phyloP scores from a whole-genome alignment of 30 jellyfish, hydroid and myxozoan genomes.

The Aurelia coerulea region DNA sequence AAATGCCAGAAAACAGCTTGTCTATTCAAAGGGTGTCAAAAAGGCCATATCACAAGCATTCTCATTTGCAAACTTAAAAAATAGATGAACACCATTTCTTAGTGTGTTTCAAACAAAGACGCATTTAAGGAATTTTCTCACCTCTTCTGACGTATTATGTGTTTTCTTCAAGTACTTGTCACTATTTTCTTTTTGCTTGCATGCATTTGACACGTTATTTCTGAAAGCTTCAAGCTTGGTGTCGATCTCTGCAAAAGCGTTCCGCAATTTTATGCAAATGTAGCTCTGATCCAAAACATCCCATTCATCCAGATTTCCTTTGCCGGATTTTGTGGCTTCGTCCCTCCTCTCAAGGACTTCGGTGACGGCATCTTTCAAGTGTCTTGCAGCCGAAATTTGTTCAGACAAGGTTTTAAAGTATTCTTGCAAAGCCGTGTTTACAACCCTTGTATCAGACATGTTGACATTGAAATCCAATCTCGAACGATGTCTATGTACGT shows the following conservation, averaged over 20 bases:
- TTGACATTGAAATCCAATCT: neutral
- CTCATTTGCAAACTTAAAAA: too few species aligned
- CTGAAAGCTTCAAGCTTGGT: slow-evolving; percentile 27
- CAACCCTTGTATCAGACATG: slow-evolving; percentile 58
- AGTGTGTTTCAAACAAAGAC: neutral
- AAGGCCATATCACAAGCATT: too few species aligned
- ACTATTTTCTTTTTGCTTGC: slow-evolving; percentile 47
- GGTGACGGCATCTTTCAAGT: slow-evolving; percentile 49
- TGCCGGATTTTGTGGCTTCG: slow-evolving; percentile 32
- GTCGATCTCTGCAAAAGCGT: slow-evolving; percentile 63
- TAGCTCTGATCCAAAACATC: slow-evolving; percentile 71
- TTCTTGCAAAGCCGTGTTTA: slow-evolving; percentile 52
- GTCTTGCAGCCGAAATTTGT: slow-evolving; percentile 59
- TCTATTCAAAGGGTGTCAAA: too few species aligned
- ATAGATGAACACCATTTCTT: neutral
- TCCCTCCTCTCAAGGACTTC: slow-evolving; percentile 52
- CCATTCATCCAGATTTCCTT: slow-evolving; percentile 56
- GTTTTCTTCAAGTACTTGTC: slow-evolving; percentile 17
- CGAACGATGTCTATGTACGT: neutral
- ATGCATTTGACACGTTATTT: slow-evolving; percentile 21
- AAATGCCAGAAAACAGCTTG: too few species aligned
- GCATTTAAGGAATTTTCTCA: neutral
- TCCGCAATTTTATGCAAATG: slow-evolving; percentile 64
- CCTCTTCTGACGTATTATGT: slow-evolving; percentile 64
- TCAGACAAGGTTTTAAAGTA: slow-evolving; percentile 35